Evolutionary conservation across 2,797 vertebrate genomes (phyloP), one percentile per base, ranked within the genome.

Genomic region (Emys orbicularis): DNA sequence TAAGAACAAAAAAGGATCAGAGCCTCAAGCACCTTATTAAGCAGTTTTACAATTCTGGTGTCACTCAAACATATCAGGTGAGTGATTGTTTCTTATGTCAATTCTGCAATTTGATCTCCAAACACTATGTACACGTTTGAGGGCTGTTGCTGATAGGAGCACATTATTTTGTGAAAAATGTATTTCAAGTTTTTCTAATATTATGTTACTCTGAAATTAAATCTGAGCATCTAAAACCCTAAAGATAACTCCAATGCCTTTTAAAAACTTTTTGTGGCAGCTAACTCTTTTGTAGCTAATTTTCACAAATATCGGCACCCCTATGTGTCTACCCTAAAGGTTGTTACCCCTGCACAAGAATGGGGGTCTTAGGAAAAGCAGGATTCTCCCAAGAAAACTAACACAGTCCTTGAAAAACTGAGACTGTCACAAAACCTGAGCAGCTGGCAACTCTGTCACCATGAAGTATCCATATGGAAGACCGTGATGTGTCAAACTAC

Each of bases 391-490:
- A 97, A 98, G 96, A 98, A 98, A 97, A 98, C 97, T 98, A 97
- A 98, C 96, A 98, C 96, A 98, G 95, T 92, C 98, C 98, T 98
- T 77, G 95, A 98, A 98, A 98, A 98, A 97, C 94, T 96, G 97
- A 97, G 97, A 97, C 97, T 98, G 97, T 98, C 97, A 98, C 92
- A 98, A 98, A 98, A 98, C 98, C 98, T 98, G 98, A 98, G 98
- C 98, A 98, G 98, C 98, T 98, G 98, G 98, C 98, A 98, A 98
- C 98, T 98, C 98, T 98, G 97, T 98, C 98, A 98, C 98, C 98
- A 98, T 98, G 97, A 98, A 98, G 98, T 98, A 98, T 98, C 98
- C 98, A 98, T 98, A 98, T 98, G 98, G 98, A 98, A 98, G 97
- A 98, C 97, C 97, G 97, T 98, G 98, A 98, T 98, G 98, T 98